These are phyloP conservation scores for Burhinus bistriatus DNA, from an alignment of 2,113 vertebrate species.

Conservation along the genomic window DNA sequence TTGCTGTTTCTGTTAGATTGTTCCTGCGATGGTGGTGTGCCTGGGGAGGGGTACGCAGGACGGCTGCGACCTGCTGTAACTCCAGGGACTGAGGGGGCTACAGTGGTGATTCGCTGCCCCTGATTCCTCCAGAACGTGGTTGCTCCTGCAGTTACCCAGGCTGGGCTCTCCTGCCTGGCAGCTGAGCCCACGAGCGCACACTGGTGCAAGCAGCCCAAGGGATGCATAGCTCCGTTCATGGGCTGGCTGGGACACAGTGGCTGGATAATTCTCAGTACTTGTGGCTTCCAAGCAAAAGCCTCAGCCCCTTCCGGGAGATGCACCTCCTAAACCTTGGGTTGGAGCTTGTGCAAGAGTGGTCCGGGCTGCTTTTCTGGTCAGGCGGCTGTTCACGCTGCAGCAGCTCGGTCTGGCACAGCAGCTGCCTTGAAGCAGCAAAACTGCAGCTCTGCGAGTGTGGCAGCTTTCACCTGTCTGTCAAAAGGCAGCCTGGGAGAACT, in stretches of 20 bases:
- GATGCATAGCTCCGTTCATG: rapidly evolving
- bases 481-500: not conserved
- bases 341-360: rapidly evolving
- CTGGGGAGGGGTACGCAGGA: not conserved
- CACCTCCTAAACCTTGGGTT: not conserved
- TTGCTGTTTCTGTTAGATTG: not conserved
- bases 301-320: not conserved
- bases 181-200: too few species aligned
- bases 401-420: too few species aligned
- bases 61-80: rapidly evolving
- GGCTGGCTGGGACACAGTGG: not conserved
- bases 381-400: not conserved
- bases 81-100: not conserved
- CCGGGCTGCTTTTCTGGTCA: not conserved
- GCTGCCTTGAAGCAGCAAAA: not conserved
- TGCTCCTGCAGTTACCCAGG: not conserved
- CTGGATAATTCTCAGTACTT: not conserved
- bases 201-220: rapidly evolving
- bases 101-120: too few species aligned
- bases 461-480: not conserved
- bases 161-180: not conserved
- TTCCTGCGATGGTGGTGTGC: rapidly evolving
- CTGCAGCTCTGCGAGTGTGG: rapidly evolving
- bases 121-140: rapidly evolving
- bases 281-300: not conserved